phyloP scores from a whole-genome alignment of 2,113 vertebrate species.

The Rhabdornis inornatus region DNA sequence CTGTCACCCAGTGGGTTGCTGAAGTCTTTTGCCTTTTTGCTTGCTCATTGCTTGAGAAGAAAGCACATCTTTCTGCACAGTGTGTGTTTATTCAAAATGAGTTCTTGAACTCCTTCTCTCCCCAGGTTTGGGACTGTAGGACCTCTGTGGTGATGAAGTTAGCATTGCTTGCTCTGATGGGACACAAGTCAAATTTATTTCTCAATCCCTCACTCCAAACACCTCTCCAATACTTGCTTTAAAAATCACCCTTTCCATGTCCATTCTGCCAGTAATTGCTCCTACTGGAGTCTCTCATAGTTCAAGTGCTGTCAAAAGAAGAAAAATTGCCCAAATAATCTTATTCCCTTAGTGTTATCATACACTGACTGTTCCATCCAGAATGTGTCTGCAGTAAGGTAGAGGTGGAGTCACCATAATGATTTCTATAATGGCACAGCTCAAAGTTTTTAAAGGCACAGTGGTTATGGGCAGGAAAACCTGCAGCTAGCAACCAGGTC shows the following conservation, averaged over 20 bases:
- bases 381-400: background rate
- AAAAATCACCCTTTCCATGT: constrained; percentile 19
- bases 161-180: background rate
- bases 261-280: constrained; percentile 18
- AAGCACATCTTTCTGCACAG: background rate
- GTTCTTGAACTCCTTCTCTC: background rate
- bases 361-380: background rate
- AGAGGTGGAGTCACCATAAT: background rate
- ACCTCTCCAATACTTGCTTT: background rate
- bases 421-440: background rate
- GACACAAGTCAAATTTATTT: background rate
- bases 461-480: constrained; percentile 41
- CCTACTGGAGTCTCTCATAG: constrained; percentile 4
- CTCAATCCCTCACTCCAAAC: background rate
- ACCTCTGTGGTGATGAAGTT: background rate
- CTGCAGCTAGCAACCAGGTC: constrained; percentile 45
- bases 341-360: constrained; percentile 10
- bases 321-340: constrained; percentile 33
- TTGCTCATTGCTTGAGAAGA: background rate
- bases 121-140: background rate
- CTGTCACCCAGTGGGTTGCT: background rate
- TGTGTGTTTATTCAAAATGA: background rate
- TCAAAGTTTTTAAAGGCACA: background rate
- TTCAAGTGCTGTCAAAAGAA: constrained; percentile 23
- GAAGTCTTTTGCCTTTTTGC: background rate